Conservation (phyloP, 2,888 invertebrate genomes). For the Tholera decimalis region DNA sequence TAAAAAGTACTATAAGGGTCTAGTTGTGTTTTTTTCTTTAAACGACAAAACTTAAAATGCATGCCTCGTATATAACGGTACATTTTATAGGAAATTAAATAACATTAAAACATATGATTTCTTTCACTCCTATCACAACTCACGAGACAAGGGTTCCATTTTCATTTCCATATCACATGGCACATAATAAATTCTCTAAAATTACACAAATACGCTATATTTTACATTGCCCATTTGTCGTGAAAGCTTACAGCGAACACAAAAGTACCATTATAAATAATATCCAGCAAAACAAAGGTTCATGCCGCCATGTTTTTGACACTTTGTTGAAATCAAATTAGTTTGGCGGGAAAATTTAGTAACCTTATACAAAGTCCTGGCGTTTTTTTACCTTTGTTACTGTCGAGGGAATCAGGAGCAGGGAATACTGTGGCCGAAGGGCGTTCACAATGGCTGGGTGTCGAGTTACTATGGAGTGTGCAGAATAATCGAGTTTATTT, state of each 20-base stretch:
- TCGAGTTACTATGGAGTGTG: constrained; percentile 2
- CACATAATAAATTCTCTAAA: constrained; percentile 29
- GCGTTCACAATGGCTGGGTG: constrained; percentile 19
- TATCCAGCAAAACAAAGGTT: constrained; percentile 72
- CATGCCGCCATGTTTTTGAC: constrained; percentile 73
- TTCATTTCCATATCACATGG: constrained; percentile 25
- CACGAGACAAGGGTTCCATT: constrained; percentile 4
- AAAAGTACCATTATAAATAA: constrained; percentile 76
- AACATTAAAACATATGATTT: constrained; percentile 16
- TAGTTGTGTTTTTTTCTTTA: no score
- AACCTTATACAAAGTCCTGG: constrained; percentile 54
- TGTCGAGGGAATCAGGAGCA: constrained; percentile 31
- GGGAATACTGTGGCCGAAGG: constrained; percentile 26
- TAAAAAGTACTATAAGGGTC: no score
- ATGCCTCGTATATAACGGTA: no score
- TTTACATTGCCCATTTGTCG: constrained; percentile 52
- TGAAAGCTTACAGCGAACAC: constrained; percentile 57
- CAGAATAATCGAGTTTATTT: constrained; percentile 5
- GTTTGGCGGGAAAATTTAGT: constrained; percentile 65
- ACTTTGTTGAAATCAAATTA: constrained; percentile 75
- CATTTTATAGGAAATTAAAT: neutral
- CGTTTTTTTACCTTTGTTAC: constrained; percentile 64
- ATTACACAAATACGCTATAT: constrained; percentile 49
- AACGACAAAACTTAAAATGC: no score
- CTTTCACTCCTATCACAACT: constrained; percentile 1